Percentiles rank a stretch among this genome's conserved stretches.
phyloP scores from a whole-genome alignment of 1,140 invertebrate species.

The Anadara kagoshimensis region DNA sequence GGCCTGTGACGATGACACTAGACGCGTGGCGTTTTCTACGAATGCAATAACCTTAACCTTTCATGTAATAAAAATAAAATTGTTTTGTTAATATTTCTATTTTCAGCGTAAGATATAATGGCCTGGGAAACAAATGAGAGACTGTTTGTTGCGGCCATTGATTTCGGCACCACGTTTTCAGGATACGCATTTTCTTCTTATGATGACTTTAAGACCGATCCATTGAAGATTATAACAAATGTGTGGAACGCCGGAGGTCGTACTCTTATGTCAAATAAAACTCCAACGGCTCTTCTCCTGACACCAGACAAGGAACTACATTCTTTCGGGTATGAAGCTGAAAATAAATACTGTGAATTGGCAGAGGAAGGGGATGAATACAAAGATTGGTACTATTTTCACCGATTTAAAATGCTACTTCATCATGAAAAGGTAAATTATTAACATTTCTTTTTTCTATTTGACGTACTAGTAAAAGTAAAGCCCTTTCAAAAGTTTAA shows the following conservation, averaged over 20 bases:
- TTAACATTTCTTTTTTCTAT: too few species aligned
- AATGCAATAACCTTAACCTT: too few species aligned
- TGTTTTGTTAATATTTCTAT: too few species aligned
- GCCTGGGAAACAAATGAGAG: neutral
- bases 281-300: constrained; percentile 28
- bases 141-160: constrained; percentile 46
- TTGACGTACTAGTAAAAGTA: too few species aligned
- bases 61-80: too few species aligned
- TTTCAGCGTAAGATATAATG: too few species aligned
- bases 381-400: constrained; percentile 30
- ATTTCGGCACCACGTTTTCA: constrained; percentile 51
- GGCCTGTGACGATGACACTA: too few species aligned
- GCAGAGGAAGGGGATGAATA: constrained; percentile 25
- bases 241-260: constrained; percentile 27
- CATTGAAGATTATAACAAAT: constrained; percentile 40
- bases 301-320: constrained; percentile 10
- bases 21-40: too few species aligned
- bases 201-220: constrained; percentile 36
- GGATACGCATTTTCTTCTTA: constrained; percentile 53
- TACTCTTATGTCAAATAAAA: constrained; percentile 24
- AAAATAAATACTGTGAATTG: constrained; percentile 25
- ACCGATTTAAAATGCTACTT: constrained; percentile 36
- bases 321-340: constrained; percentile 37
- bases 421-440: neutral
- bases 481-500: too few species aligned